These are phyloP conservation scores for Nerophis ophidion DNA, from an alignment of 2,113 vertebrate species.

Conservation along the genomic window DNA sequence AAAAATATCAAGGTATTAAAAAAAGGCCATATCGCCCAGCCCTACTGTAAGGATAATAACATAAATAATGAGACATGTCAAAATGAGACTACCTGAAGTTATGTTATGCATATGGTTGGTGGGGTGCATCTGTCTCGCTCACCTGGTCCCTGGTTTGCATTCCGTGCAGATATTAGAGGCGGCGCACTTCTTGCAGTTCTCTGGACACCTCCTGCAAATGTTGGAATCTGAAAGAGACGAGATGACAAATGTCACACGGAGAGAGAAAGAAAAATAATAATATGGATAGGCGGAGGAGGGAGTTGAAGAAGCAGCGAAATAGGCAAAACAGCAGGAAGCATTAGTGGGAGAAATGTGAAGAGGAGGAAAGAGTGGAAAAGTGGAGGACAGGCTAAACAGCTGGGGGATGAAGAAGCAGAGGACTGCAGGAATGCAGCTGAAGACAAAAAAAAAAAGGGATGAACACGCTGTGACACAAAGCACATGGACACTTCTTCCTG, in stretches of 20 bases:
- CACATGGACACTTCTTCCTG: constrained; percentile 23
- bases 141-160: constrained; percentile 91
- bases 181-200: constrained; percentile 88
- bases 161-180: constrained; percentile 84
- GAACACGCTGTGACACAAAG: constrained; percentile 33
- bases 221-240: constrained; percentile 76
- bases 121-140: constrained; percentile 34
- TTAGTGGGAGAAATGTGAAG: constrained; percentile 5
- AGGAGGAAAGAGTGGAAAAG: constrained; percentile 11
- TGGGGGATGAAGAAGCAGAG: constrained; percentile 20
- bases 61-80: no score
- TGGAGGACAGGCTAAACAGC: constrained; percentile 21
- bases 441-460: constrained; percentile 31
- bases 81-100: no score
- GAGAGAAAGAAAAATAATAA: background rate
- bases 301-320: constrained; percentile 12
- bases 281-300: background rate
- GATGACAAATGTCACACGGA: background rate
- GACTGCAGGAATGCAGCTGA: constrained; percentile 37
- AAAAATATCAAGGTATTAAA: no score
- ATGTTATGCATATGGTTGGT: no score
- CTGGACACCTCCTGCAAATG: constrained; percentile 86
- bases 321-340: constrained; percentile 17
- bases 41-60: no score
- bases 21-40: no score